phyloP scores from a whole-genome alignment of 1,140 invertebrate species.

The Formica selysi region DNA sequence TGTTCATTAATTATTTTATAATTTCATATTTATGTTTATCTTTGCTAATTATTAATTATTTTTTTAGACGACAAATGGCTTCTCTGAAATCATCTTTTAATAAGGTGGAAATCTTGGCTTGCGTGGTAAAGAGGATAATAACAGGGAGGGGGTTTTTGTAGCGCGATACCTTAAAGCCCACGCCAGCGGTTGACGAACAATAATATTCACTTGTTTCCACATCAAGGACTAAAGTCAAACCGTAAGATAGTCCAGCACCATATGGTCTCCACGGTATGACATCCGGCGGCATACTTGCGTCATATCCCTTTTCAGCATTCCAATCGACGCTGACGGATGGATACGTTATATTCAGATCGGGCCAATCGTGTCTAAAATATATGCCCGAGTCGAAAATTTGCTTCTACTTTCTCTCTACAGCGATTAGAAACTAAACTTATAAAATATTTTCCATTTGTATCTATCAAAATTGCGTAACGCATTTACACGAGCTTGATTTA shows the following conservation, averaged over 20 bases:
- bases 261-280: conserved; percentile 89
- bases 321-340: conserved; percentile 89
- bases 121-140: not conserved
- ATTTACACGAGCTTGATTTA: not conserved
- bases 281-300: conserved; percentile 85
- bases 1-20: not conserved
- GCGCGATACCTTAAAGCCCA: conserved; percentile 90
- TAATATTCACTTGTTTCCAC: conserved; percentile 91
- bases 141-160: not conserved
- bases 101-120: not conserved
- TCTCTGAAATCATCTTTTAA: not conserved
- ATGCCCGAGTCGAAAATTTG: not conserved
- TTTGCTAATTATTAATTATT: not conserved
- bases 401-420: not conserved
- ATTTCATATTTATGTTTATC: too few relatives aligned
- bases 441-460: not conserved
- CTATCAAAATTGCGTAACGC: not conserved
- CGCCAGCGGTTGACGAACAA: conserved; percentile 91
- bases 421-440: not conserved
- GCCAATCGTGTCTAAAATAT: conserved; percentile 82
- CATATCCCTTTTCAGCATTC: conserved; percentile 91
- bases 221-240: conserved; percentile 90
- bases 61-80: not conserved
- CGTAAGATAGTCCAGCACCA: conserved; percentile 90
- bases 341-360: conserved; percentile 90